Evolutionary conservation across 2,888 invertebrate species (phyloP).

Genomic region (Apotomis capreana): DNA sequence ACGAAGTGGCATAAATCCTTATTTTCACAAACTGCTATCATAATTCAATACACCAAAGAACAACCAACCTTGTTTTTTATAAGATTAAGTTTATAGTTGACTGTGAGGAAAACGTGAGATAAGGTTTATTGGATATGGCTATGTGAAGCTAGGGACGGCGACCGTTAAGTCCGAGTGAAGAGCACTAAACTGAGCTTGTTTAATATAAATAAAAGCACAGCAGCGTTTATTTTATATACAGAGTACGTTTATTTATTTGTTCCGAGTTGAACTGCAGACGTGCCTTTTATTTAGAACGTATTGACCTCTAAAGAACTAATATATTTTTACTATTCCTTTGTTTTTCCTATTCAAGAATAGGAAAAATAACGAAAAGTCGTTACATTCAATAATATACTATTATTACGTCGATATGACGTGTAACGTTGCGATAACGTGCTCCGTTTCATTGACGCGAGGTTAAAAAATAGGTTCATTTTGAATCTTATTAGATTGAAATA

Average conservation of each 20-base stretch:
- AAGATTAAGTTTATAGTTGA: background rate
- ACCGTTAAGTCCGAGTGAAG: constrained; percentile 28
- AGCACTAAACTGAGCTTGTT: constrained; percentile 22
- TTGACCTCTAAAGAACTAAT: background rate
- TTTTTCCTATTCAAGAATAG: too few species aligned
- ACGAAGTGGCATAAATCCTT: constrained; percentile 20
- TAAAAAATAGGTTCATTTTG: too few species aligned
- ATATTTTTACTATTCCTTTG: too few species aligned
- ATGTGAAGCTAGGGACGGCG: constrained; percentile 8
- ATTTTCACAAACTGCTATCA: constrained; percentile 12
- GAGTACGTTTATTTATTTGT: too few species aligned
- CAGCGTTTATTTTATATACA: constrained; percentile 21
- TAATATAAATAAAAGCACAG: constrained; percentile 30
- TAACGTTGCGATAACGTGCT: too few species aligned
- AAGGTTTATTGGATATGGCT: background rate
- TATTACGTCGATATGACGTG: too few species aligned
- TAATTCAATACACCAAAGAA: background rate
- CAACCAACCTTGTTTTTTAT: background rate
- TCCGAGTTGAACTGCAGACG: background rate
- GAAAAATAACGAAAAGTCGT: too few species aligned
- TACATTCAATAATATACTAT: too few species aligned
- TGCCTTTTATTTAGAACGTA: background rate
- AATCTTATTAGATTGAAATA: too few species aligned
- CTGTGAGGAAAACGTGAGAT: background rate
- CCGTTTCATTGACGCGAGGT: too few species aligned